Evolutionary conservation across 2,113 vertebrate genomes (phyloP), one percentile per base, ranked within the genome.

Genomic region (Petaurus breviceps): DNA sequence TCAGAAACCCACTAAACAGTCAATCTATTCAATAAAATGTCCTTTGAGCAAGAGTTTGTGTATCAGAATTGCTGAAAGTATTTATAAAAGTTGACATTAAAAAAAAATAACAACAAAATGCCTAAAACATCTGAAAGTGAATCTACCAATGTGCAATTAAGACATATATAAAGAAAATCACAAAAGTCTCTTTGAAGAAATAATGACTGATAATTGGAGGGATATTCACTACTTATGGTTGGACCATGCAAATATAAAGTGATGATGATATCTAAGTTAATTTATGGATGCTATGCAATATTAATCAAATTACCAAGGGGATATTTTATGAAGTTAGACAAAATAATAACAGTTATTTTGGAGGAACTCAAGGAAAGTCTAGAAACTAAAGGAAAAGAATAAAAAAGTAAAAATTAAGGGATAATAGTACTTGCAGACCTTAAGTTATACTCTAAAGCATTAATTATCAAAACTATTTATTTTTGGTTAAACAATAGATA

Each of bases 11-110:
- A 94, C 77, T 43, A 94, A 93, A 91, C 50, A 95, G 77, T 90
- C 26, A 77, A 2, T 84, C n/a, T 43, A 84, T 90, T 95, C 22
- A 93, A 49, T 46, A 51, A 93, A 51, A 61, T 92, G 57, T 95
- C 90, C 31, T 93, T 94, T 92, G 26, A 92, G 43, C 84, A 90
- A 90, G 26, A 26, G 53, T 2, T 68, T 94, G 47, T 46, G 24
- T 90, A 92, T 8, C 51, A 8, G 53, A 95, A 96, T 9, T 95
- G 51, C 54, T 96, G 77, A 92, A 95, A 91, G 23, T 61, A 53
- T 49, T 90, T 95, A 95, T 96, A 97, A 96, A 97, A 68, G 14
- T 43, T 90, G 93, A 92, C 91, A 90, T 84, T 24, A 95, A 55
- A 26, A 55, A 26, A 77, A 51, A 68, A 68, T 37, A 68, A 68